Evolutionary conservation across 2,797 vertebrate genomes (phyloP), one percentile per base, ranked within the genome.

Genomic region (Neosalanx taihuensis): DNA sequence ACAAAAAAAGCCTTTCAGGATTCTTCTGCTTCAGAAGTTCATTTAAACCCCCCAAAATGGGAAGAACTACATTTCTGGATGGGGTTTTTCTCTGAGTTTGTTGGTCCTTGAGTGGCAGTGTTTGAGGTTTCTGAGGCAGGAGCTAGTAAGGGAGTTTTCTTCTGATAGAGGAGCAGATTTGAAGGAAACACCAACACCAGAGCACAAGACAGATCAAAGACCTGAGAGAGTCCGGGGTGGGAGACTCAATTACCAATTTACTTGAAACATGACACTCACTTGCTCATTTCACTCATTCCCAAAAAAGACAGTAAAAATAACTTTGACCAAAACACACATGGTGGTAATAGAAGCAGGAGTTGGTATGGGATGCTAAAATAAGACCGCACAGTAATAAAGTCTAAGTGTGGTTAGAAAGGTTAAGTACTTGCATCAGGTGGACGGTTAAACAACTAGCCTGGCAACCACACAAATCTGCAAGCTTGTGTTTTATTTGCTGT

Each of bases 131-230:
- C 74, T 88, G 89, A 88, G 85, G 77, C 53, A 33, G 60, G 17
- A 49, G 18, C 70, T 41, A 57, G 76, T 4, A 64, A 46, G 82
- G 82, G 85, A 81, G 77, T 51, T 31, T 69, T 70, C 69, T 61
- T 81, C 78, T 84, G 83, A 89, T 86, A 88, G 85, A 88, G 77
- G 74, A 84, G 72, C 74, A 79, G 51, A 83, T 88, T 84, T 67
- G 67, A 78, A 83, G 77, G 78, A 81, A 88, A 84, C 71, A 84
- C 71, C 82, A 86, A 89, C 83, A 84, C 72, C 49, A 66, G 51
- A 79, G 79, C 76, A 71, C 67, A 7, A 70, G 67, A 76, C 68
- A 81, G 85, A 92, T 91, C 87, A 90, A 91, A 91, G 87, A 64
- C 75, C 84, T 60, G 20, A 0, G 76, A 61, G 69, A 46, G 41